Base-by-base conservation (phyloP, 2,113 vertebrate genomes). In the Talpa occidentalis region DNA sequence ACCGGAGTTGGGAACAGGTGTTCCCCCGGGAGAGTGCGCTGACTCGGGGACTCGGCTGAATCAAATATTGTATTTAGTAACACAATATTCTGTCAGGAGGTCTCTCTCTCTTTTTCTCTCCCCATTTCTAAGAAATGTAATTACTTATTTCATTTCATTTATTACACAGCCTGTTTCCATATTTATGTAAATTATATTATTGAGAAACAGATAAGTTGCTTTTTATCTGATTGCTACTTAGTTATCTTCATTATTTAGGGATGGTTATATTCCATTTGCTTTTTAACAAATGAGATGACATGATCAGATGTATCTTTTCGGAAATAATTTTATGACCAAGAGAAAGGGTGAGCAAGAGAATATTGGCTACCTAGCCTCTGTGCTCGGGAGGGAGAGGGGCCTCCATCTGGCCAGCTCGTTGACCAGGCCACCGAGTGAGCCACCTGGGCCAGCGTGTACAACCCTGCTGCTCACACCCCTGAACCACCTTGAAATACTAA, bases 161-260 rank as follows among this genome's bases (percentile, higher is more conserved):
- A 44, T 66, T 64, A 69, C 44, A 66, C 10, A 59, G 19, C 26
- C 21, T 78, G 35, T 72, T 89, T 72, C 52, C 47, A 40, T 84
- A 88, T 85, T 91, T 91, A 67, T 60, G 5, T 83, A 92, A 93
- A 82, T 52, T 32, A 52, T 54, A 67, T 35, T 69, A 74, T 74
- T 92, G 60, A 87, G 62, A 91, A 90, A 92, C 32, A 84, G 32
- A 21, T 60, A 78, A 73, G 10, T 52, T 69, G 28, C 60, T 95
- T 95, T 93, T 67, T 49, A 81, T 94, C 79, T 91, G 42, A 47
- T 85, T 84, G 49, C 14, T 40, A n/a, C 30, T 82, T 73, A 76
- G 70, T 70, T 81, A 66, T 54, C 70, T 47, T 94, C 86, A 83
- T 90, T 93, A 79, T 89, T 88, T 91, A 87, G 52, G 24, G 14